A percentile compares a stretch with the other conserved stretches of the same genome.
phyloP scores from a whole-genome alignment of 2,113 vertebrate genomes.

The Empidonax alnorum region DNA sequence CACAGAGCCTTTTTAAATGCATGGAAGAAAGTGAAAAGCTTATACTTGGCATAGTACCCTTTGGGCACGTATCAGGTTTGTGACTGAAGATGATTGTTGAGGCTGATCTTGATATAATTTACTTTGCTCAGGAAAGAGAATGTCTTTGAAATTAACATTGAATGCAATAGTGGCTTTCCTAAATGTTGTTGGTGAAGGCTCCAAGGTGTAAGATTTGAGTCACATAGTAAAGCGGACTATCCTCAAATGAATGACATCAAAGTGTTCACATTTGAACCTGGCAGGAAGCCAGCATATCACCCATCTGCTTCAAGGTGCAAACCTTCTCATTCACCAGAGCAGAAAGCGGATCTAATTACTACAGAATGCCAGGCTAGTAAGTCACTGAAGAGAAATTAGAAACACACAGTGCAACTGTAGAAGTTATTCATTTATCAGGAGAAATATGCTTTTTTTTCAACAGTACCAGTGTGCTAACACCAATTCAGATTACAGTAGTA shows the following conservation, averaged over 20 bases:
- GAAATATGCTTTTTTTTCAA: neutral
- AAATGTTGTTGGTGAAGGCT: neutral
- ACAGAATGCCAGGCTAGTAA: neutral
- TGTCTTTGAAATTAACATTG: neutral
- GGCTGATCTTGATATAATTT: conserved; percentile 6
- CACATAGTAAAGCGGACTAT: neutral
- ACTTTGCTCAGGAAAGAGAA: conserved; percentile 4
- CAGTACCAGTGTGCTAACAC: neutral
- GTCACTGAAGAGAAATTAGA: neutral
- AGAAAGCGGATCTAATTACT: neutral
- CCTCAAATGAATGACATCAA: neutral
- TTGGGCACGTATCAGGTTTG: neutral
- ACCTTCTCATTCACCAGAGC: neutral
- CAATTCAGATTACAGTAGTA: neutral
- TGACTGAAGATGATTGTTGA: conserved; percentile 9
- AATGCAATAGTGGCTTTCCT: neutral
- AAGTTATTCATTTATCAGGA: neutral
- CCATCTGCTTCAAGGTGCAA: neutral
- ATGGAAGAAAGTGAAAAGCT: neutral
- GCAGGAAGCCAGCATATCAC: neutral
- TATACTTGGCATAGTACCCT: neutral
- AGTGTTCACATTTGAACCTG: neutral
- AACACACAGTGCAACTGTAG: neutral
- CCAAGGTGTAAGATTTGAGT: neutral
- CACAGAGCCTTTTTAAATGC: neutral